phyloP scores from a whole-genome alignment of 2,888 invertebrate species.

The Volucella inflata region DNA sequence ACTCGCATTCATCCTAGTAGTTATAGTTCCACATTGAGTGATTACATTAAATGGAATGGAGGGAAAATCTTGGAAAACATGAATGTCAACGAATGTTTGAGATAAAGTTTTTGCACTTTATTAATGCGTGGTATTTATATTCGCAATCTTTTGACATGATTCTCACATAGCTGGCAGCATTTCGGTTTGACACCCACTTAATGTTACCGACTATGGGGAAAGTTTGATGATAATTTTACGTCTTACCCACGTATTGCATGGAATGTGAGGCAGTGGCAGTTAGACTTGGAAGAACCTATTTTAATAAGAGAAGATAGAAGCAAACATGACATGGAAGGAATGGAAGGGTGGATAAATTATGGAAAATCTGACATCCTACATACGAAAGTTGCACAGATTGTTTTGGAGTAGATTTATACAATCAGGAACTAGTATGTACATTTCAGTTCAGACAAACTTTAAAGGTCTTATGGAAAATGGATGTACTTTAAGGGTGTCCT shows the following conservation, averaged over 20 bases:
- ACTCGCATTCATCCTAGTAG: too few species aligned
- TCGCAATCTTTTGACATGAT: conserved; percentile 25
- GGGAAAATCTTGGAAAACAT: conserved; percentile 41
- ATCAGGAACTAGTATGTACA: too few species aligned
- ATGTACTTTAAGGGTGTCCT: too few species aligned
- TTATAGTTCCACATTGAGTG: not conserved
- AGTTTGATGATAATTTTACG: conserved; percentile 47
- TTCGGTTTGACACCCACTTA: conserved; percentile 6
- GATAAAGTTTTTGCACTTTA: conserved; percentile 61
- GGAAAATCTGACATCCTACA: too few species aligned
- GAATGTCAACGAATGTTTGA: conserved; percentile 47
- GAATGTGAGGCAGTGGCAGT: conserved; percentile 19
- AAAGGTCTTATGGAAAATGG: too few species aligned
- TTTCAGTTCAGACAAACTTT: too few species aligned
- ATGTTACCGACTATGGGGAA: conserved; percentile 34
- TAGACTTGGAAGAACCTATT: conserved; percentile 46
- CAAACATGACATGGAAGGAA: not conserved
- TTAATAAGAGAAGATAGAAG: conserved; percentile 39
- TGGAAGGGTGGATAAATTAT: not conserved
- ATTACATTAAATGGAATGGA: not conserved
- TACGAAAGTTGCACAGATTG: too few species aligned
- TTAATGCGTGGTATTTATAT: conserved; percentile 52
- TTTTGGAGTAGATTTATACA: too few species aligned
- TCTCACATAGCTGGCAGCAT: not conserved
- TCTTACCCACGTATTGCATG: conserved; percentile 26